Evolutionary conservation across 2,888 invertebrate genomes (phyloP), one percentile per base, ranked within the genome.

Genomic region (Andrena flavipes): DNA sequence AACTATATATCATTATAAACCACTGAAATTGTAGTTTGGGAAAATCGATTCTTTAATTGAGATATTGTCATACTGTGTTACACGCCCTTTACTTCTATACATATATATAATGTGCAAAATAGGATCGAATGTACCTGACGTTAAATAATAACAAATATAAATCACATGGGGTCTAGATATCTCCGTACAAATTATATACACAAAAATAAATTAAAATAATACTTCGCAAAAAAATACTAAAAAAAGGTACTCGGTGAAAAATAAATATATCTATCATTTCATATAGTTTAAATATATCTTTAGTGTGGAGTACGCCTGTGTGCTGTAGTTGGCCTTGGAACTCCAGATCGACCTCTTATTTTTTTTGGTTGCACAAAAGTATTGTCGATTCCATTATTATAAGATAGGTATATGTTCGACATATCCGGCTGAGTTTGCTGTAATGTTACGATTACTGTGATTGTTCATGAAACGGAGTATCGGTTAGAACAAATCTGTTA

Each of bases 371-470:
- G 96, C 91, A 94, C 94, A n/a, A 95, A 94, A 64, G 95, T 95
- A 79, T 83, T 91, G 72, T 92, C 92, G 48, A 88, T 79, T 33
- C 92, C 95, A 42, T 94, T 95, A 73, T 95, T 96, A 89, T 96
- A 96, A 35, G 96, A 95, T 49, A 96, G 94, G 94, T 96, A 97
- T 8, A 96, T 95, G 87, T 96, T 95, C 0, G 96, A 96, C 60
- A 97, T 93, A 91, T 97, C 96, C 2, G 96, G 94, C 74, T 95
- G 96, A 13, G 95, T 95, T 71, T 95, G 94, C 95, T 96, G 89
- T 10, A 90, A 77, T 30, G 49, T 65, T 7, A 63, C 20, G 60
- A 29, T 26, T 56, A 23, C 8, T 8, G 29, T 13, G n/a, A 23
- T 35, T 49, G 6, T 16, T 51, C 26, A 8, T 13, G 23, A 59